Evolutionary conservation across 2,113 vertebrate species (phyloP), one percentile per base, ranked within the genome.

Genomic region (Misgurnus mizolepis): DNA sequence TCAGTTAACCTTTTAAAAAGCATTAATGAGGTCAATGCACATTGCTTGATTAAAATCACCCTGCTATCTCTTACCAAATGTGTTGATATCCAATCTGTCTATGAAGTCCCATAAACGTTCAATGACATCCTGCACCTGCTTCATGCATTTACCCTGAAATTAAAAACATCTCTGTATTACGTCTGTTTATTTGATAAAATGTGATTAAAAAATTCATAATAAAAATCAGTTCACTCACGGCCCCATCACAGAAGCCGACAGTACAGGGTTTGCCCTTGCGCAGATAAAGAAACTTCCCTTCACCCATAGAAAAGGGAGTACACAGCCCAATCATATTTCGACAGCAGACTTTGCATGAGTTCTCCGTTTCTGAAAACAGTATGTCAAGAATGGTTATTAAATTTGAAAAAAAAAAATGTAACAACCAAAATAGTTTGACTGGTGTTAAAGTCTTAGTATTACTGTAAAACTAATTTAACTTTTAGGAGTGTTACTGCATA

Each of bases 61-160:
- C 43, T 27, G 5, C 0, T 47, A 67, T 18, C 17, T 82, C 93
- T 91, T 90, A 98, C 98, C 94, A 11, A 99, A 97, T 34, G 96
- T 99, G 78, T 99, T 99, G 85, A 99, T 99, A 89, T 98, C 94
- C 80, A 99, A 91, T 73, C 98, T 94, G 88, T 99, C 97, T n/a
- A 99, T 99, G 85, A 99, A 99, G 88, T 97, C 96, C 98, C 98
- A 99, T 77, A 99, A 90, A 56, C 98, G 92, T 85, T 99, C 98
- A 0, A 99, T 98, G 60, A 97, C 96, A 39, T 99, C 98, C 89
- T 99, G 98, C 3, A 99, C 96, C 78, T 95, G 95, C 86, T 99
- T 99, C 93, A 99, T 97, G 0, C 98, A 99, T 85, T 98, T 99
- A 17, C 97, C 97, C 97, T 99, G 73, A 27, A 65, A 83, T 56